phyloP scores from a whole-genome alignment of 2,113 vertebrate species.

The Brachypodius melanocephalos region DNA sequence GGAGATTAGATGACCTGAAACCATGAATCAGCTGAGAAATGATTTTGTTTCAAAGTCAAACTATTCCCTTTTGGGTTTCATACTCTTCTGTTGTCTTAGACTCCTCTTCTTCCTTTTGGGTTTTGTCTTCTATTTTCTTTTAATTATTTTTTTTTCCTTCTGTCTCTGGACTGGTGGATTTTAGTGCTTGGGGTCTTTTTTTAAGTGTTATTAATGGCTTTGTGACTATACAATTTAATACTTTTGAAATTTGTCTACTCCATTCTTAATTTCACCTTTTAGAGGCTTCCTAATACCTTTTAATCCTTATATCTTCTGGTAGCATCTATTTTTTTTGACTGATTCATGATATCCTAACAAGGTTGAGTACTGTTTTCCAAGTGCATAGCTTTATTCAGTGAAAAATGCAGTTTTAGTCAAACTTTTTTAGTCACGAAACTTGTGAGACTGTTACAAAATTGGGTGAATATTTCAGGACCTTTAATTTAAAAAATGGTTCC shows the following conservation, averaged over 20 bases:
- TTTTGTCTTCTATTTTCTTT: neutral
- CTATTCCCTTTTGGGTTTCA: neutral
- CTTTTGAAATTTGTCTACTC: accelerated
- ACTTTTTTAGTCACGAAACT: no score
- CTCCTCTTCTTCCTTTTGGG: neutral
- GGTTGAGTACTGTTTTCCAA: neutral
- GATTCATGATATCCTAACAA: neutral
- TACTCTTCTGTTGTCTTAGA: neutral
- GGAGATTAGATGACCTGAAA: neutral
- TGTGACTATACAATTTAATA: neutral
- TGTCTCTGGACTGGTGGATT: neutral
- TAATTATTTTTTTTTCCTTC: neutral
- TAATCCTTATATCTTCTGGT: neutral
- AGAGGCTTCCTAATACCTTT: neutral
- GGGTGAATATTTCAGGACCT: neutral
- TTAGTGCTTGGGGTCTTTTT: neutral
- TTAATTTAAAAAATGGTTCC: neutral
- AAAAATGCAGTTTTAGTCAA: neutral
- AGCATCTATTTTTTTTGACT: neutral
- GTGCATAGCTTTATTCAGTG: neutral
- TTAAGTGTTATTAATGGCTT: neutral
- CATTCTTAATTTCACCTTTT: neutral
- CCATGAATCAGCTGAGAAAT: neutral
- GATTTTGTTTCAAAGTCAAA: neutral
- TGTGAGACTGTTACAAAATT: neutral